Conservation (phyloP, 2,888 invertebrate species). For the Mesorhabditis sp. region DNA sequence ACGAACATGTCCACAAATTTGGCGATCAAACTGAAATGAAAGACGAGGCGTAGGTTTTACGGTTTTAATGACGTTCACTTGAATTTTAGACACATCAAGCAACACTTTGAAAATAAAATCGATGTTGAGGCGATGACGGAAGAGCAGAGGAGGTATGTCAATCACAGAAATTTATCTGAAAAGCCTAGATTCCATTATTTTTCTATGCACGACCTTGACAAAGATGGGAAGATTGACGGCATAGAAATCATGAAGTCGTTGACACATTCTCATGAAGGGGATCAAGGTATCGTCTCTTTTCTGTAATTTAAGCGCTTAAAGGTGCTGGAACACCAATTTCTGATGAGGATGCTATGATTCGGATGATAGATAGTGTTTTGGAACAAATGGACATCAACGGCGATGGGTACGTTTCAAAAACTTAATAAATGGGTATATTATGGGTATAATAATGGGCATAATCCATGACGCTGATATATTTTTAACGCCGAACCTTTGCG, state of each 20-base stretch:
- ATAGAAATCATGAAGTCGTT: conserved; percentile 89
- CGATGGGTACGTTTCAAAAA: conserved; percentile 69
- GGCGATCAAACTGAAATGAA: neutral
- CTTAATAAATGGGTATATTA: no score
- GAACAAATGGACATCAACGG: conserved; percentile 76
- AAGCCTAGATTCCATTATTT: conserved; percentile 80
- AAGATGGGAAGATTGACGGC: conserved; percentile 88
- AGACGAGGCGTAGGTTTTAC: conserved; percentile 1
- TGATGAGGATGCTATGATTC: conserved; percentile 32
- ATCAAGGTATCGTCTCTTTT: neutral
- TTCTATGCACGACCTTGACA: conserved; percentile 93
- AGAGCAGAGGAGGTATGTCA: conserved; percentile 71
- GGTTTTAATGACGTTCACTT: neutral
- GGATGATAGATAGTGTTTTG: conserved; percentile 35
- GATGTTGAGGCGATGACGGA: conserved; percentile 80
- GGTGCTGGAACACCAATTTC: conserved; percentile 21
- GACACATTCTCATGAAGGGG: conserved; percentile 67
- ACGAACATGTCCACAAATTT: neutral
- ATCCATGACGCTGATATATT: no score
- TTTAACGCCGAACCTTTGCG: no score
- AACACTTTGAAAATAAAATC: conserved; percentile 86
- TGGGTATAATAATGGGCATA: no score
- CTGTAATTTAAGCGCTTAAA: neutral
- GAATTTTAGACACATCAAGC: conserved; percentile 76
- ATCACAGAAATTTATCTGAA: neutral